Evolutionary conservation across 1,140 invertebrate species (phyloP), one percentile per base, ranked within the genome.

Genomic region (Bombus consobrinus): DNA sequence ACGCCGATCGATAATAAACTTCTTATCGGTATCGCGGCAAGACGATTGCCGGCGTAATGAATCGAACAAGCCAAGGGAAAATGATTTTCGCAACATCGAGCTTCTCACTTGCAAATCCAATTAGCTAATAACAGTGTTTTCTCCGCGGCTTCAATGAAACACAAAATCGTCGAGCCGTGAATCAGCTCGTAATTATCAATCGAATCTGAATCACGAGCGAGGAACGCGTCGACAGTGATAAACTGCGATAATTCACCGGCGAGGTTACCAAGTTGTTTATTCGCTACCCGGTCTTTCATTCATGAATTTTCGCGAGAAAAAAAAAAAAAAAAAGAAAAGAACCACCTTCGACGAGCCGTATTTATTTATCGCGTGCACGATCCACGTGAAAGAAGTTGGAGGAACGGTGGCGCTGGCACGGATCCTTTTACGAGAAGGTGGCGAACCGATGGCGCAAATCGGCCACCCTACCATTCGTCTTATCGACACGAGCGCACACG

Each of bases 401-500:
- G 34, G 9, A 69, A 69, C 25, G 69, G 12, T 71, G 12, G 15
- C 37, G 68, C 41, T 59, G 64, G 39, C 25, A 43, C 39, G 62
- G 43, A 78, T 81, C 76, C 62, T 80, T 87, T 83, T 62, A 77
- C 80, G 53, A 89, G 78, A 37, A 18, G 62, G 37, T 68, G 75
- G n/a, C 68, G 79, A 69, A 59, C 41, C 74, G 79, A 77, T 88
- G 78, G 88, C 86, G 89, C 86, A 85, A 87, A 90, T 89, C 88
- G 75, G 79, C 41, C 81, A 85, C 88, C 59, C 71, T 83, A 75
- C 76, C 87, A 73, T 80, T 68, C 87, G 90, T 91, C 90, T 91
- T 91, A 91, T 91, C 91, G 91, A 84, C 89, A 59, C 88, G 79
- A 86, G 85, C 80, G 83, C 85, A 93, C 86, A 91, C 93, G 93